A percentile compares a stretch with the other conserved stretches of the same genome.
Conservation (phyloP, 2,113 vertebrate genomes). For the Tringa solitaria region DNA sequence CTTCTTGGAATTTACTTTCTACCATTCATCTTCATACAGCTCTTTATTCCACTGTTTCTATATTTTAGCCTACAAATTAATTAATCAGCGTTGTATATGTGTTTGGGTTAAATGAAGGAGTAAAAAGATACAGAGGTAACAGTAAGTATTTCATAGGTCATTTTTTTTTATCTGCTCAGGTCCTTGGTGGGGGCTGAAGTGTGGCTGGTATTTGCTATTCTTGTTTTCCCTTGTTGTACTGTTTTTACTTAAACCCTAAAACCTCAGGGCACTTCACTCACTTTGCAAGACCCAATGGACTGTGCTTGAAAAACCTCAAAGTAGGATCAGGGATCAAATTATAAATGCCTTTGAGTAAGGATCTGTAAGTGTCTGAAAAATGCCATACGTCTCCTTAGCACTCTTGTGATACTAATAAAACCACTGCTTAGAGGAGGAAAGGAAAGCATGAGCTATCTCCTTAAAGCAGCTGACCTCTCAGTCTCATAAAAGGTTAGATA, state of each 20-base stretch:
- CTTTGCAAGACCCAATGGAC: not conserved
- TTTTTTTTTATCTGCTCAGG: not conserved
- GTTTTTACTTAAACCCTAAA: not conserved
- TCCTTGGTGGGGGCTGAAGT: not conserved
- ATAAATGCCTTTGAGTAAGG: not conserved
- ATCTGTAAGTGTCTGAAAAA: conserved; percentile 15
- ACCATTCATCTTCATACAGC: not conserved
- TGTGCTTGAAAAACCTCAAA: not conserved
- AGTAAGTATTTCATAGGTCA: not conserved
- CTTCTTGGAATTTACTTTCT: not conserved
- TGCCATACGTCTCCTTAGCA: not conserved
- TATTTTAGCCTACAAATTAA: not conserved
- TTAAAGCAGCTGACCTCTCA: not conserved
- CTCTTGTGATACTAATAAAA: not conserved
- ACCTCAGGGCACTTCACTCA: not conserved
- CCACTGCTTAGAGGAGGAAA: not conserved
- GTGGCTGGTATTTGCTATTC: not conserved
- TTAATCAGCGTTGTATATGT: fast-evolving
- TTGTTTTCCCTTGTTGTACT: not conserved
- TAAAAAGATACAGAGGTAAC: not conserved
- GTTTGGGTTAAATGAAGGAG: not conserved
- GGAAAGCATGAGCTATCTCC: not conserved
- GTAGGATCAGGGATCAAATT: not conserved
- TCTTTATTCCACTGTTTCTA: not conserved
- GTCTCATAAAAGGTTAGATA: conserved; percentile 19